phyloP scores from a whole-genome alignment of 2,888 invertebrate genomes.

The Sisyra nigra region DNA sequence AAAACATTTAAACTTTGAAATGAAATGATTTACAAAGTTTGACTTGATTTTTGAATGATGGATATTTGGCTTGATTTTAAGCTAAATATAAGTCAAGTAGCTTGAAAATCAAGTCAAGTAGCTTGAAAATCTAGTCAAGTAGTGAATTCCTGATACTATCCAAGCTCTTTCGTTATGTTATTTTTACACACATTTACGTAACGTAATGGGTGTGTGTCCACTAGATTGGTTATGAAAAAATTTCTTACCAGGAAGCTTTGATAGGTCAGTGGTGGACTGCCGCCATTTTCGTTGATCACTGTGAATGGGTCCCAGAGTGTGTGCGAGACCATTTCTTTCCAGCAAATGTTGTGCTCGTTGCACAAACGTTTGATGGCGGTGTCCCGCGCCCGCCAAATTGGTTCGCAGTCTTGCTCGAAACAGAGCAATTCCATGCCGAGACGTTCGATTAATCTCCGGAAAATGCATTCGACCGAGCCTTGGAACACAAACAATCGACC shows the following conservation, averaged over 20 bases:
- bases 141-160: no score
- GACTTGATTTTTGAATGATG: no score
- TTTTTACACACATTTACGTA: no score
- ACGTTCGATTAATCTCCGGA: slow-evolving; percentile 39
- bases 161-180: no score
- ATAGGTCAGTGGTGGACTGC: slow-evolving; percentile 53
- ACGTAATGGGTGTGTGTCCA: no score
- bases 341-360: slow-evolving; percentile 33
- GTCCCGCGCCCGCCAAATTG: slow-evolving; percentile 49
- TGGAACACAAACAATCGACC: slow-evolving; percentile 41
- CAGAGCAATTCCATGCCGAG: slow-evolving; percentile 36
- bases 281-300: slow-evolving; percentile 49
- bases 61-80: no score
- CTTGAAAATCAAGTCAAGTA: no score
- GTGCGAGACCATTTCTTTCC: slow-evolving; percentile 47
- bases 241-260: slow-evolving; percentile 45
- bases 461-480: slow-evolving; percentile 41
- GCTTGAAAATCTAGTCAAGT: no score
- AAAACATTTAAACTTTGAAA: neutral
- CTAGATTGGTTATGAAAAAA: slow-evolving; percentile 1
- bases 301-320: slow-evolving; percentile 53
- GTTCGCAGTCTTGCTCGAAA: slow-evolving; percentile 55
- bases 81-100: no score
- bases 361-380: slow-evolving; percentile 37
- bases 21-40: no score